Evolutionary conservation across 2,797 vertebrate species (phyloP), one percentile per base, ranked within the genome.

Genomic region (Scomberomorus guttatus): DNA sequence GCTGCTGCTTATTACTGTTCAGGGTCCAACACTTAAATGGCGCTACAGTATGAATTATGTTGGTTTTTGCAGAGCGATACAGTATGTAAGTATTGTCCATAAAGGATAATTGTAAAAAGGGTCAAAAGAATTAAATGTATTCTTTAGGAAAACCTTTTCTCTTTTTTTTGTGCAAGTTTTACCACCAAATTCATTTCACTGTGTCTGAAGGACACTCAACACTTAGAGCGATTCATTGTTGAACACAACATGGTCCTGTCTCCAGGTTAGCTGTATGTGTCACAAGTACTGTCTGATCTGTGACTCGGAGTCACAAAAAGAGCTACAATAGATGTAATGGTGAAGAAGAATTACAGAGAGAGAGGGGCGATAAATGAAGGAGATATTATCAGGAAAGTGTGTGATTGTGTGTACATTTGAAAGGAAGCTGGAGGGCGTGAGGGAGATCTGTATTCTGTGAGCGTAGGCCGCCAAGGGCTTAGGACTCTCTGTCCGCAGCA

Each of bases 1-100:
- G 71, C 84, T 62, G 84, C 81, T 75, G 77, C 88, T 93, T 93
- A 90, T 93, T 94, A 91, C 86, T 82, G 85, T 87, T 89, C 90
- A 83, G 77, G 84, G 77, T 81, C 82, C 84, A 77, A 79, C 81
- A 79, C 69, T 85, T 71, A 60, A 83, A 75, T 62, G 51, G 42
- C 25, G 55, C 57, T 46, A 25, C 22, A 14, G 32, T 5, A 24
- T 83, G 75, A 86, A 90, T 89, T 86, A 48, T 81, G 87, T 85
- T 80, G 72, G 59, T 88, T 83, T 87, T 29, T 44, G 44, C 57
- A 72, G 29, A 62, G 34, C 11, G 1, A 29, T 32, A n/a, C n/a
- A 46, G 51, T 32, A 39, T 34, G 57, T 18, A 55, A 27, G 65
- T 56, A 68, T 86, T 86, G 65, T 83, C 71, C 61, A 75, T 58